Base-by-base conservation (phyloP, 2,888 invertebrate genomes). In the Tenodera sinensis region DNA sequence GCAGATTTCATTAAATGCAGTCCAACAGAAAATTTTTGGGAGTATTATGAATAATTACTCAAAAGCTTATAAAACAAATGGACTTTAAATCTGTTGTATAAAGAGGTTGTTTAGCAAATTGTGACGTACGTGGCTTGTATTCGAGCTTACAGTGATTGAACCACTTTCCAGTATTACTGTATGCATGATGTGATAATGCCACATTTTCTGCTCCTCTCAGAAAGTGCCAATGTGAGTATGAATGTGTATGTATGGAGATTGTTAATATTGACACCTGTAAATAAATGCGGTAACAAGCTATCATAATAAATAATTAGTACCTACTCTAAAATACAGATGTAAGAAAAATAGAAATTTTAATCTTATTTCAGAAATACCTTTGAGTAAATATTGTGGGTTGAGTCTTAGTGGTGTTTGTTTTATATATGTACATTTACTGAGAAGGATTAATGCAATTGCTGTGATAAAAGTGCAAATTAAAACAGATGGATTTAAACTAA, bases 101-200 rank as follows among this genome's bases (percentile, higher is more conserved):
- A 71, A 71, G 6, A 71, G 54, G 54, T 30, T 34, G 27, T 85
- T 42, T 30, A 42, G 85, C n/a, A 86, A 81, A 28, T 85, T 42
- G 85, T 85, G 85, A 85, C 54, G n/a, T 42, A 47, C 14, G 86
- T 71, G 86, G 71, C 86, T 86, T 86, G 86, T 86, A 54, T 84
- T 88, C 71, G 54, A 71, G 54, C 54, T 71, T 71, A 71, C 54
- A 71, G 20, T 20, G 85, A 83, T 85, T 85, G 85, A 88, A 89
- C 86, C 90, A 89, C 88, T 85, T 85, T 89, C 81, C 90, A 90
- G 89, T 90, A 89, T 90, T 89, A 89, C 88, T 90, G 47, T 86
- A 83, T 89, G 87, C 47, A 84, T 84, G 88, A 84, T 88, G 84
- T 89, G 88, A 87, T 82, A 85, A 89, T 88, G 89, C 89, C 82